Evolutionary conservation across 2,797 vertebrate genomes (phyloP), one percentile per base, ranked within the genome.

Genomic region (Thaleichthys pacificus): DNA sequence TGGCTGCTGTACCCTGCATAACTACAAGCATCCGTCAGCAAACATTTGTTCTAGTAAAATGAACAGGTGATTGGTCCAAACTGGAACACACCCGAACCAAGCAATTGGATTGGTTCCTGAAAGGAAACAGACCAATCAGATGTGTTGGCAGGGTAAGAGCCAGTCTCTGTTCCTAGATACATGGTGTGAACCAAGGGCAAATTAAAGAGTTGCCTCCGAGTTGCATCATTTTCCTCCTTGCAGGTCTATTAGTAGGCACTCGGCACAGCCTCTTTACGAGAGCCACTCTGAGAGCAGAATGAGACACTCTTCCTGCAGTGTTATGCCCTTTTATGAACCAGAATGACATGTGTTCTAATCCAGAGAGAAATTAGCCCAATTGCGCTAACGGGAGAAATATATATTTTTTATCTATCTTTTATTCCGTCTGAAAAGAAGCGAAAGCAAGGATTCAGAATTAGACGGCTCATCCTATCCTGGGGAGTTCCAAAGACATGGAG

Each of bases 211-310:
- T 91, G 92, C 90, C 89, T 90, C 86, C 58, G 80, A 87, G 91
- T 94, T 94, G 93, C 93, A 94, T 94, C 93, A 94, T 92, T 90
- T 89, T 89, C 91, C 58, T 24, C 84, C 89, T 88, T 90, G 82
- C 88, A 89, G 90, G 89, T 87, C 85, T 89, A 91, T 92, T 91
- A 92, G 90, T 87, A 89, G 89, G 91, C 91, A 87, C 87, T 84
- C 90, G 88, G 82, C 89, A 86, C 81, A 89, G 86, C 86, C 85
- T 91, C 89, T 89, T 91, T 90, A 91, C 71, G 84, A 88, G 86
- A 87, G 88, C 85, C 84, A 61, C 87, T 86, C 88, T 87, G 83
- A 77, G 82, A 89, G 85, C 84, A 84, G 89, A 88, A 89, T 89
- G 85, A 88, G 88, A 79, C 86, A 82, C 86, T 85, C 88, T 86